Evolutionary conservation across 2,888 invertebrate species (phyloP).

Genomic region (Aquatica leii): DNA sequence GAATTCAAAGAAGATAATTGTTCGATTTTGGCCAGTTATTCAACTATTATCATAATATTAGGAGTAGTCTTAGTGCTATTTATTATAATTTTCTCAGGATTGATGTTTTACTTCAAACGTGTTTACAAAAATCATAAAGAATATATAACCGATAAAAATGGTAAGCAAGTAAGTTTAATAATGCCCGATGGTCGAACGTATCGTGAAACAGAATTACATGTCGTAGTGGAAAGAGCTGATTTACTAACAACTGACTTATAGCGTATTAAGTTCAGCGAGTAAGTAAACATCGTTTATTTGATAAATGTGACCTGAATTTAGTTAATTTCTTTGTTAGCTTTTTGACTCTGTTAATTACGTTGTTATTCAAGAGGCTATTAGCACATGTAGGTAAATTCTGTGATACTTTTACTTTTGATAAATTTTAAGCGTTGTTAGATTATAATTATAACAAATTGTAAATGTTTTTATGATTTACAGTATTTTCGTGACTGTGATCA

Average conservation of each 20-base stretch:
- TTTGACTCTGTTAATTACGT: no score
- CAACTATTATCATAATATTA: slow-evolving; percentile 55
- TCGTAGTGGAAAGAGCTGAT: slow-evolving; percentile 85
- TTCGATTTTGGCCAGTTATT: slow-evolving; percentile 51
- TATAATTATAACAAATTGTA: no score
- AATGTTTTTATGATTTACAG: no score
- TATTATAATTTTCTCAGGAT: slow-evolving; percentile 54
- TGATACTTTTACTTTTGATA: slow-evolving; percentile 5
- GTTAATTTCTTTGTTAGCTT: no score
- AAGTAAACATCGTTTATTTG: no score
- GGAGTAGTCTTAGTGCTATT: slow-evolving; percentile 63
- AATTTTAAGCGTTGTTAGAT: background rate
- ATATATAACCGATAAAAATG: slow-evolving; percentile 66
- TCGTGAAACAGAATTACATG: slow-evolving; percentile 85
- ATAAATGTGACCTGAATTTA: no score
- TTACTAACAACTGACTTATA: slow-evolving; percentile 81
- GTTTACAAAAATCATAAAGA: slow-evolving; percentile 57
- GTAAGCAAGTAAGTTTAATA: slow-evolving; percentile 69
- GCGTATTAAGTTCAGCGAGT: slow-evolving; percentile 29
- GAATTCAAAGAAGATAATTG: slow-evolving; percentile 52
- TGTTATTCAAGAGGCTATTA: no score
- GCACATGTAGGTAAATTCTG: background rate
- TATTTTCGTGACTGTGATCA: no score
- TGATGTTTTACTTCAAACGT: slow-evolving; percentile 59
- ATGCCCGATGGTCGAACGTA: slow-evolving; percentile 85